Evolutionary conservation across 1,140 invertebrate genomes (phyloP), one percentile per base, ranked within the genome.

Genomic region (Temnothorax nylanderi): DNA sequence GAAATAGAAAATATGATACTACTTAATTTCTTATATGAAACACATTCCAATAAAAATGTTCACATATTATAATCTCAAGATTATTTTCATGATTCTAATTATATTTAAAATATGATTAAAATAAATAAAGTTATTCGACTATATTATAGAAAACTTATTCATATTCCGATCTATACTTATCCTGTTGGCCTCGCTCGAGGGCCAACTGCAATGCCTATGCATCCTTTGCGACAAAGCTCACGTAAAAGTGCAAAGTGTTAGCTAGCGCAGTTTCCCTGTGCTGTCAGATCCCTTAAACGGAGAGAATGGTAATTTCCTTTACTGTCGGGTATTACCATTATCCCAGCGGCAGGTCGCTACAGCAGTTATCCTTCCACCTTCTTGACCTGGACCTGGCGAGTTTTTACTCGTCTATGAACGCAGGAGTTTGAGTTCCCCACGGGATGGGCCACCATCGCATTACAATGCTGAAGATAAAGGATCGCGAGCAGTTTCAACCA

Each of bases 261-360:
- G 18, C n/a, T 44, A 26, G 58, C 37, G 51, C 60, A 69, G 34
- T 86, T 77, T 72, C 13, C 65, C 13, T 44, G 54, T 37, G 37
- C 56, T 78, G 56, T 82, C 67, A 49, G 71, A 75, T 78, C 47
- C 67, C 85, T 88, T 89, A 89, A 89, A 89, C 78, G 72, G 62
- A 58, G 54, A 81, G 78, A 81, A 87, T 62, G 80, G 85, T 90
- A 89, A 90, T 90, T 90, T 90, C 67, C 78, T 89, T 89, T 90
- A 85, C 41, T 89, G 41, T 75, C 18, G 41, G 26, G 67, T 86
- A 87, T 89, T 87, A 87, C 78, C 85, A 81, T 89, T 89, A 89
- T 87, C 60, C 74, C 32, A 13, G 56, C 41, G 34, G 26, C 44
- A 84, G 54, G 56, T 78, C 26, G 74, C 54, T 47, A 47, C 41